Evolutionary conservation across 2,113 vertebrate genomes (phyloP).

Genomic region (Esox niger): DNA sequence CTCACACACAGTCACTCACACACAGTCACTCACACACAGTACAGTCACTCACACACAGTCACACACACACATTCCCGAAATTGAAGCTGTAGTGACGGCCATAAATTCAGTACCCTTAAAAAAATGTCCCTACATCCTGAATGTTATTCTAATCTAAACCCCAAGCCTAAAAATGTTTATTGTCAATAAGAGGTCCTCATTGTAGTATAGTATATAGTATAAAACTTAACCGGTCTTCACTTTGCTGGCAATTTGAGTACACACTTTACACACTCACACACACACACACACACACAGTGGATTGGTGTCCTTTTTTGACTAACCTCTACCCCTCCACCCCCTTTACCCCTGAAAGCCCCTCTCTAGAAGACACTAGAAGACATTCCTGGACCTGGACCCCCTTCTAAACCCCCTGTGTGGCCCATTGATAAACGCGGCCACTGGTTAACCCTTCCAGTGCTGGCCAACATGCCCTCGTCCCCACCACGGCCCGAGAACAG

Average conservation of each 20-base stretch:
- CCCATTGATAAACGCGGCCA: constrained; percentile 47
- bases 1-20: no score
- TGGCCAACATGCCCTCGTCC: no score
- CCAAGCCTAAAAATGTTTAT: no score
- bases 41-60: constrained; percentile 5
- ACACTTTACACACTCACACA: constrained; percentile 12
- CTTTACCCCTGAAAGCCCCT: background rate
- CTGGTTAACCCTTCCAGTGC: constrained; percentile 46
- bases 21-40: constrained; percentile 11
- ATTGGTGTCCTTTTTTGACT: constrained; percentile 14
- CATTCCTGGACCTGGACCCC: constrained; percentile 43
- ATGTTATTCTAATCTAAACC: no score
- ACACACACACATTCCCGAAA: no score
- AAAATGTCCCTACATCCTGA: no score
- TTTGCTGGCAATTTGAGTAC: no score
- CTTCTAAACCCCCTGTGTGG: constrained; percentile 41
- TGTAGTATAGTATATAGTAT: no score
- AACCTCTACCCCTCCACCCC: constrained; percentile 4
- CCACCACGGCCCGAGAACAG: background rate
- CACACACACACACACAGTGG: constrained; percentile 6
- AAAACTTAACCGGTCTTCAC: no score
- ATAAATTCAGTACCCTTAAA: no score
- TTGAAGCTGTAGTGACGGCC: no score
- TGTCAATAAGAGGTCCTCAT: no score
- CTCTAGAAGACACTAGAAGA: constrained; percentile 6